Evolutionary conservation across 1,140 invertebrate species (phyloP).

Genomic region (Odontomachus brunneus): DNA sequence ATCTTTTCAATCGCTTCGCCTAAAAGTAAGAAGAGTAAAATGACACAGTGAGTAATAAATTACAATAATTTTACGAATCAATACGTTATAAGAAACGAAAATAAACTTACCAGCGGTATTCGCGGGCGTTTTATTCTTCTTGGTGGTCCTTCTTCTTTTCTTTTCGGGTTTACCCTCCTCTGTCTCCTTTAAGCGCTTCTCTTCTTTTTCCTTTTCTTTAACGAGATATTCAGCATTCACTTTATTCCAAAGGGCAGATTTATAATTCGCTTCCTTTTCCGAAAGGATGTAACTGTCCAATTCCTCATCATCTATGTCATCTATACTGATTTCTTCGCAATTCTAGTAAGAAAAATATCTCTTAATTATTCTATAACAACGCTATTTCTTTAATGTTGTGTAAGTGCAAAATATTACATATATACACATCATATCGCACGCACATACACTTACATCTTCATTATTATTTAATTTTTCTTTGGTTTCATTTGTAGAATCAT

Average conservation of each 20-base stretch:
- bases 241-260: slow-evolving; percentile 93
- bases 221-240: slow-evolving; percentile 94
- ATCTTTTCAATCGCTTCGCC: slow-evolving; percentile 98
- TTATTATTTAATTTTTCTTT: slow-evolving; percentile 67
- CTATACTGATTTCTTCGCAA: slow-evolving; percentile 90
- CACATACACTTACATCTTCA: slow-evolving; percentile 77
- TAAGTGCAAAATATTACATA: not conserved
- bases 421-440: too few species aligned
- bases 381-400: too few species aligned
- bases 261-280: slow-evolving; percentile 91
- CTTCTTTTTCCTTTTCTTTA: slow-evolving; percentile 94
- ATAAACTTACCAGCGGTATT: slow-evolving; percentile 89
- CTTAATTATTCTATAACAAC: too few species aligned
- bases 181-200: slow-evolving; percentile 89
- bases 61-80: slow-evolving; percentile 22
- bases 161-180: slow-evolving; percentile 93
- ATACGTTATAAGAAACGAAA: slow-evolving; percentile 14
- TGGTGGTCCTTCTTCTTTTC: slow-evolving; percentile 89
- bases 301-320: slow-evolving; percentile 95
- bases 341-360: slow-evolving; percentile 61
- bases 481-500: slow-evolving; percentile 53
- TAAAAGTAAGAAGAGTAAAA: slow-evolving; percentile 59
- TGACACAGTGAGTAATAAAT: not conserved
- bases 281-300: slow-evolving; percentile 95
- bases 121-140: slow-evolving; percentile 88